phyloP scores from a whole-genome alignment of 92 coral and sea anemone genomes.

The Plumapathes pennacea region DNA sequence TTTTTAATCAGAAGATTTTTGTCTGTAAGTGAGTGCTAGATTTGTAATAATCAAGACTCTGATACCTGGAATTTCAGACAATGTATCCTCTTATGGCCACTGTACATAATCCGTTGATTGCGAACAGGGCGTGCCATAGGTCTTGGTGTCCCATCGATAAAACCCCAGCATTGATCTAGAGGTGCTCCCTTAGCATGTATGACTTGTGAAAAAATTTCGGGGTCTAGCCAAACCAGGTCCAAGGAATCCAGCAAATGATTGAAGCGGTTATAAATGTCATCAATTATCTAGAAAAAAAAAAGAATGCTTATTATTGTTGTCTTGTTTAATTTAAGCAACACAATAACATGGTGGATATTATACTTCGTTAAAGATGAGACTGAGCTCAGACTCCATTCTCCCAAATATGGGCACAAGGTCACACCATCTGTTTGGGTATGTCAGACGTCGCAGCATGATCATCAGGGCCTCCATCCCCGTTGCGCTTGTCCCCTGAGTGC shows the following conservation, averaged over 20 bases:
- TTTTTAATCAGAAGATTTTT: slow-evolving; percentile 3
- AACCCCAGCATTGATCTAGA: slow-evolving; percentile 52
- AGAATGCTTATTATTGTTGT: too few relatives aligned
- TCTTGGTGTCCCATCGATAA: slow-evolving; percentile 45
- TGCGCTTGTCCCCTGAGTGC: slow-evolving; percentile 19
- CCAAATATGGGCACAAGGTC: slow-evolving; percentile 41
- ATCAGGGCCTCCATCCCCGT: slow-evolving; percentile 47
- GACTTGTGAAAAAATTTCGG: slow-evolving; percentile 36
- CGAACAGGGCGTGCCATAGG: slow-evolving; percentile 38
- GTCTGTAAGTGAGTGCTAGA: slow-evolving; percentile 16
- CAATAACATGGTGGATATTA: too few relatives aligned
- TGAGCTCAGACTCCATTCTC: slow-evolving; percentile 35
- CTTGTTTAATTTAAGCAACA: too few relatives aligned
- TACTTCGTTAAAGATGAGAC: slow-evolving; percentile 16
- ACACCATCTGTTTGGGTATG: slow-evolving; percentile 47
- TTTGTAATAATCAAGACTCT: slow-evolving; percentile 8
- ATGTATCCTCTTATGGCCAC: slow-evolving; percentile 44
- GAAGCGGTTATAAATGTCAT: slow-evolving; percentile 52
- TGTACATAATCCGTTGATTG: slow-evolving; percentile 38
- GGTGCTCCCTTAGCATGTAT: slow-evolving; percentile 49
- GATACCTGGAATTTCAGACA: slow-evolving; percentile 44
- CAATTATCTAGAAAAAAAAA: slow-evolving; percentile 55
- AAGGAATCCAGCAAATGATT: slow-evolving; percentile 31
- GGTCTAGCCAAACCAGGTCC: slow-evolving; percentile 50
- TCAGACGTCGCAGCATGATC: slow-evolving; percentile 26